Base-by-base conservation (phyloP, 2,797 vertebrate species). In the Momotus momota region DNA sequence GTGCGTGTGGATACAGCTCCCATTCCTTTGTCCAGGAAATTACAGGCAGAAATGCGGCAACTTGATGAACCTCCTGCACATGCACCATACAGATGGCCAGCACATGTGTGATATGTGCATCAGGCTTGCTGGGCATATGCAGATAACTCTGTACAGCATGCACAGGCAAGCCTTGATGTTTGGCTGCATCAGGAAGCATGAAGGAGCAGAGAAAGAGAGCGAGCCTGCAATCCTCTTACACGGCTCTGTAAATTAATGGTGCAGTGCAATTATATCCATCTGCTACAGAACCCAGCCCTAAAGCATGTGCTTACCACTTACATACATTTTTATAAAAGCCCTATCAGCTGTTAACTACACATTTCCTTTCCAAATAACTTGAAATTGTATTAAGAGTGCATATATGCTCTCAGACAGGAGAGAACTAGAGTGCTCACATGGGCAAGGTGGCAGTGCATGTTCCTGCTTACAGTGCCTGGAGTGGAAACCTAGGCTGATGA, bases 351-450 rank as follows among this genome's bases (percentile, higher is more conserved):
- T 54, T 88, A 77, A 45, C 38, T 43, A 16, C 46, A 46, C 25
- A 57, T 65, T 91, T 86, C 33, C 25, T 66, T 51, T 70, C 54
- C 69, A 60, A 81, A 69, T 11, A 10, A 17, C 38, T 5, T 11
- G 3, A 38, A 77, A 41, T 48, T 55, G 9, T 35, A 54, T 51
- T 21, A 71, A 23, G 19, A 14, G 11, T 48, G 29, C 2, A 2
- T 2, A 7, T 9, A 3, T 17, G 33, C 48, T 70, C 8, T 38
- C 5, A 21, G 20, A 26, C 38, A 0, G 0, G 40, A 67, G 12
- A 0, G 7, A 71, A 33, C 2, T 7, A 14, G 45, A 66, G 43
- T 9, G 31, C 27, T 51, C 13, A 12, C 0, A 0, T 9, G n/a
- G 23, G 12, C 0, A 2, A 22, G 38, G 25, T 4, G 12, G 16